phyloP scores from a whole-genome alignment of 2,888 invertebrate genomes.

The Agrochola litura region DNA sequence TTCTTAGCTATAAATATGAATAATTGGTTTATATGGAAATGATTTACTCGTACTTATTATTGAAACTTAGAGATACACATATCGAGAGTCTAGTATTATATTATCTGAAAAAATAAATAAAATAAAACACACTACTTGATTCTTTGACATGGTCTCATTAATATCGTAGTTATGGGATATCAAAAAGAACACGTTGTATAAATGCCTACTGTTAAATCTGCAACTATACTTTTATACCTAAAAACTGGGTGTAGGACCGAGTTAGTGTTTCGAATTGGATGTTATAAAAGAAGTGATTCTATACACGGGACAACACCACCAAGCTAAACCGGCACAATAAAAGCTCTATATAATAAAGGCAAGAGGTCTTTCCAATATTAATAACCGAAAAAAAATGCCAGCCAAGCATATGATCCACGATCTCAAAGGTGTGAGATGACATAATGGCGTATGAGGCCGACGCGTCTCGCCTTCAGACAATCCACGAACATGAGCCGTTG shows the following conservation, averaged over 20 bases:
- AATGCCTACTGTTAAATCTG: not conserved
- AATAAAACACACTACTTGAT: no score
- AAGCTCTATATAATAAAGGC: constrained; percentile 43
- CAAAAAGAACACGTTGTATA: not conserved
- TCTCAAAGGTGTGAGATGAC: constrained; percentile 73
- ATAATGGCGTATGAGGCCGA: constrained; percentile 69
- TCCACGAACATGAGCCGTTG: constrained; percentile 75
- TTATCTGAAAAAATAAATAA: no score
- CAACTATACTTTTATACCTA: not conserved
- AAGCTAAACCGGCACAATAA: constrained; percentile 37
- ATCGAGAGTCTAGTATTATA: no score
- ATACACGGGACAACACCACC: not conserved
- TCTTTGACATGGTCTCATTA: no score
- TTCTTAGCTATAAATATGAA: no score
- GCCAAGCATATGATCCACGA: constrained; percentile 71
- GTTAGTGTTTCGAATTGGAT: not conserved
- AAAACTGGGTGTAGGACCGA: not conserved
- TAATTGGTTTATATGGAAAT: no score
- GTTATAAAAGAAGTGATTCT: not conserved
- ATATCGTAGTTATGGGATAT: no score
- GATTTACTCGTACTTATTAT: no score
- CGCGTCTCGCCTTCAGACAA: constrained; percentile 70
- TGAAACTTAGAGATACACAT: no score
- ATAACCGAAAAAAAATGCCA: constrained; percentile 63
- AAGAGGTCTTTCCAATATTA: constrained; percentile 62